phyloP scores from a whole-genome alignment of 2,797 vertebrate genomes.

The Echeneis naucrates region DNA sequence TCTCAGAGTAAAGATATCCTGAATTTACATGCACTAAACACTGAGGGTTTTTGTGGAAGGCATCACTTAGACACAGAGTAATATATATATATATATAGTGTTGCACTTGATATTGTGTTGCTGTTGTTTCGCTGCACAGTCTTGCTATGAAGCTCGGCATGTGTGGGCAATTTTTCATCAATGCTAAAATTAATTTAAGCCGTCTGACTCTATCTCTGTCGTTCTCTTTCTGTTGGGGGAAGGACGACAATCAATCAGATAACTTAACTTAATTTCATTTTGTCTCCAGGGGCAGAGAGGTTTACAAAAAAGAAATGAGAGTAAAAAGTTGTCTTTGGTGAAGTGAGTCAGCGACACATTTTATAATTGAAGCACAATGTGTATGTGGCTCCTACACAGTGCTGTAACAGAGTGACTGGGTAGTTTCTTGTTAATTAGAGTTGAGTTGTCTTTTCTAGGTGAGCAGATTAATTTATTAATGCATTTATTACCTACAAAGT shows the following conservation, averaged over 20 bases:
- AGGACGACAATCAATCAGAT: slow-evolving; percentile 52
- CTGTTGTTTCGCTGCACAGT: slow-evolving; percentile 35
- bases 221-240: slow-evolving; percentile 36
- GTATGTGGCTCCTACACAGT: slow-evolving; percentile 4
- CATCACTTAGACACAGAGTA: background rate
- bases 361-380: background rate
- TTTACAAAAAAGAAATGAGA: slow-evolving; percentile 14
- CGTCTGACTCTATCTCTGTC: slow-evolving; percentile 38
- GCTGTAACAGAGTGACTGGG: background rate
- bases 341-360: slow-evolving; percentile 29
- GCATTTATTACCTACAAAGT: too few relatives aligned
- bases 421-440: slow-evolving; percentile 31
- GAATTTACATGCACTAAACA: too few relatives aligned
- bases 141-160: slow-evolving; percentile 42
- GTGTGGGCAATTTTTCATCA: slow-evolving; percentile 53
- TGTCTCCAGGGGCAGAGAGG: slow-evolving; percentile 40
- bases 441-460: too few relatives aligned
- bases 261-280: slow-evolving; percentile 30
- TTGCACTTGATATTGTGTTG: slow-evolving; percentile 12
- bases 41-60: too few relatives aligned
- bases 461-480: too few relatives aligned
- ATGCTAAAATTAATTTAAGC: slow-evolving; percentile 56
- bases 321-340: slow-evolving; percentile 24
- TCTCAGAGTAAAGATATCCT: too few relatives aligned
- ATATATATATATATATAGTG: background rate